Evolutionary conservation across 2,113 vertebrate species (phyloP).

Genomic region (Geococcyx californianus): DNA sequence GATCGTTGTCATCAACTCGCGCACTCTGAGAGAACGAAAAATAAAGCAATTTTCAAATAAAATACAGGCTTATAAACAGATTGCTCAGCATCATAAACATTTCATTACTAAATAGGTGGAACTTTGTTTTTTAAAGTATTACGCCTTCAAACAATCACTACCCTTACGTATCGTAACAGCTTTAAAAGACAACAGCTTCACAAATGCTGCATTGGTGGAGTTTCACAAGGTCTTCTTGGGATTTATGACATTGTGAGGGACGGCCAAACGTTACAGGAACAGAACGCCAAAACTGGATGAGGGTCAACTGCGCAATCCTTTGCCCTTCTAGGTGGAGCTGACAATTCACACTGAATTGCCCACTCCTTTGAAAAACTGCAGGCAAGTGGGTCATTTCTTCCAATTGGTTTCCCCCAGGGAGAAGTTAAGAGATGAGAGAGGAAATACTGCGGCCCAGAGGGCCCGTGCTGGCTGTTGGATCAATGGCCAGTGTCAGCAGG

Average conservation of each 20-base stretch:
- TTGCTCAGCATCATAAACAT: neutral
- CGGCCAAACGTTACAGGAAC: neutral
- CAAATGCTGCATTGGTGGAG: neutral
- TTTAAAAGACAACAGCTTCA: neutral
- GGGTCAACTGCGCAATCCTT: neutral
- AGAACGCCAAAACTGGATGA: neutral
- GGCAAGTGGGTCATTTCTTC: constrained; percentile 50
- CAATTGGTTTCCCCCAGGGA: constrained; percentile 67
- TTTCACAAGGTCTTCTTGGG: constrained; percentile 11
- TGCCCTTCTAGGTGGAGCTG: constrained; percentile 41
- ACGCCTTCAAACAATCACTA: neutral
- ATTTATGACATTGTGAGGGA: constrained; percentile 3
- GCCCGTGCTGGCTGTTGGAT: constrained; percentile 67
- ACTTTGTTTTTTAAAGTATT: neutral
- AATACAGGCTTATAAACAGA: neutral
- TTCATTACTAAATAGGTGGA: neutral
- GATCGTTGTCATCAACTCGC: neutral
- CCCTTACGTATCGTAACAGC: neutral
- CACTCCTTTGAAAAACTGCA: constrained; percentile 44
- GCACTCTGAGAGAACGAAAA: neutral
- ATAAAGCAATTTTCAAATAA: neutral
- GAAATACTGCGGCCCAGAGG: constrained; percentile 19
- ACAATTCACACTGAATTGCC: constrained; percentile 62
- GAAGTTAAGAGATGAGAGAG: constrained; percentile 45
- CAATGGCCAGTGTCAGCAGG: constrained; percentile 78